Percentiles rank a stretch among this genome's conserved stretches.
Conservation (phyloP, 1,140 invertebrate genomes). For the Oncopodura yosiiana region DNA sequence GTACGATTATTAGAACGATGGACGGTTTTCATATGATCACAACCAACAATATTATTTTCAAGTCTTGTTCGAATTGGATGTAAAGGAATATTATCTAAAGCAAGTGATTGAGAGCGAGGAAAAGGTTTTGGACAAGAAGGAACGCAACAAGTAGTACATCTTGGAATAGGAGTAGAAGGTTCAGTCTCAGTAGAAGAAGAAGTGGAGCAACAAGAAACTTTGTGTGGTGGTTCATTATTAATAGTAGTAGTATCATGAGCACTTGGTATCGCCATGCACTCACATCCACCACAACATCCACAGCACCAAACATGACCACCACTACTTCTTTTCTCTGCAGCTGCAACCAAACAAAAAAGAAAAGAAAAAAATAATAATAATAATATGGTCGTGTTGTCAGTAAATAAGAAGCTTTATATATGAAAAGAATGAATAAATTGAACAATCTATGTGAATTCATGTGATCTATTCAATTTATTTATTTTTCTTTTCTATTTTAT, state of each 20-base stretch:
- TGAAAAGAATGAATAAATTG: too few relatives aligned
- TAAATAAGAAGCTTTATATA: too few relatives aligned
- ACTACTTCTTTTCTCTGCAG: constrained; percentile 17
- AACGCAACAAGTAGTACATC: constrained; percentile 7
- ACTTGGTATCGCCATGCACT: constrained; percentile 24
- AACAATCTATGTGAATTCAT: too few relatives aligned
- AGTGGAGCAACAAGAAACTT: not conserved
- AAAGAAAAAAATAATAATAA: constrained; percentile 19
- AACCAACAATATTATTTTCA: not conserved
- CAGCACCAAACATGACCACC: constrained; percentile 28
- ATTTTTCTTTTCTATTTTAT: too few relatives aligned
- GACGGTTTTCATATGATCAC: not conserved
- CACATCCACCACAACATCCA: constrained; percentile 29
- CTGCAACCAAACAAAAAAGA: constrained; percentile 28
- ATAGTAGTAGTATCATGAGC: constrained; percentile 1
- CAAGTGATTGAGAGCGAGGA: constrained; percentile 31
- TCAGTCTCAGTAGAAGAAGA: constrained; percentile 6
- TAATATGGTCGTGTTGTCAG: too few relatives aligned
- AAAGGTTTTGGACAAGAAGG: constrained; percentile 27
- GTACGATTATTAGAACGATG: constrained; percentile 56
- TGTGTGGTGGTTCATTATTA: not conserved
- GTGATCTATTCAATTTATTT: too few relatives aligned
- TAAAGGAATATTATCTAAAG: constrained; percentile 24
- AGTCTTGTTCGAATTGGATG: constrained; percentile 3
- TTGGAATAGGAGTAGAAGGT: not conserved